Conservation (phyloP, 2,113 vertebrate genomes). For the Cervus canadensis region DNA sequence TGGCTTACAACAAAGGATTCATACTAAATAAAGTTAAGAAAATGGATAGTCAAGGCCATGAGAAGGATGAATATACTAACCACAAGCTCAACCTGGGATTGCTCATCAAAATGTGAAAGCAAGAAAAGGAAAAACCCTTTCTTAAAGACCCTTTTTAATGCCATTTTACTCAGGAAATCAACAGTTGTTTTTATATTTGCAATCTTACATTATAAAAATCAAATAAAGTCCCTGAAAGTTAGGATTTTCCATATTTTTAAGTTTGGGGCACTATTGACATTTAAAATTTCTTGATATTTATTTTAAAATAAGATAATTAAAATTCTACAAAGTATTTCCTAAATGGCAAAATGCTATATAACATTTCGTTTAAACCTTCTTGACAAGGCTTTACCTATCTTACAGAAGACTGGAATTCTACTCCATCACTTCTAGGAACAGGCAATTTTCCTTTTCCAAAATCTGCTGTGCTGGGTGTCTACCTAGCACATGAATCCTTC, state of each 20-base stretch:
- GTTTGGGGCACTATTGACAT: background rate
- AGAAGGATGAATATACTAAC: background rate
- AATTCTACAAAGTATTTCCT: constrained; percentile 3
- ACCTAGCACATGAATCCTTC: background rate
- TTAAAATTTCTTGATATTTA: constrained; percentile 31
- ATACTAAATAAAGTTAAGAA: constrained; percentile 15
- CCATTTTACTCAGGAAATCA: background rate
- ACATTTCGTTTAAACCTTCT: background rate
- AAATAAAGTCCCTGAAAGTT: background rate
- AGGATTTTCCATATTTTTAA: background rate
- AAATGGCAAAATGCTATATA: background rate
- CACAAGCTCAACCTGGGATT: background rate
- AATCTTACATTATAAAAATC: background rate
- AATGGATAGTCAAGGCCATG: background rate
- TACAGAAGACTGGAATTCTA: background rate
- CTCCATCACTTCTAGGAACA: background rate
- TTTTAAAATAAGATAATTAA: constrained; percentile 27
- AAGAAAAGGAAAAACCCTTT: background rate
- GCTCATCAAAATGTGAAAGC: background rate
- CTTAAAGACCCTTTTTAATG: background rate
- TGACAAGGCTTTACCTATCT: background rate
- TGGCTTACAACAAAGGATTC: background rate
- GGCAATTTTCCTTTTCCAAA: background rate
- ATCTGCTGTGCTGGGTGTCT: background rate
- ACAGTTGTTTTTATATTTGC: background rate